Evolutionary conservation across 2,888 invertebrate genomes (phyloP), one percentile per base, ranked within the genome.

Genomic region (Mellilla xanthometata): DNA sequence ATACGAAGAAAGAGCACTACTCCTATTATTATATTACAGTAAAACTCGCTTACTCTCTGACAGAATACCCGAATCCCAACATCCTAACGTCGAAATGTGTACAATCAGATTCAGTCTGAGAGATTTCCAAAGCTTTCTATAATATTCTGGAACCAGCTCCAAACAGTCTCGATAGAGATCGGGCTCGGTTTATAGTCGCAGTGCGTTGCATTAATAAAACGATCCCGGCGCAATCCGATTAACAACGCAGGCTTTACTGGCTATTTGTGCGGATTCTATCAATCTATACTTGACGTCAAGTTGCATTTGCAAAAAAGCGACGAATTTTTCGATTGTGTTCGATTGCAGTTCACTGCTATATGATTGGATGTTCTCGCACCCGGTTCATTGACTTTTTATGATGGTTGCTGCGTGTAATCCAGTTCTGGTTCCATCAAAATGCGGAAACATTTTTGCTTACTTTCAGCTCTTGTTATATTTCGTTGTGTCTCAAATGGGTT

Each of bases 161-260:
- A 11, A 12, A 7, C 7, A 15, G 27, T 36, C 19, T 38, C 24
- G 8, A 38, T 31, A 27, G 5, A 23, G 22, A 45, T 28, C 36
- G 55, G 54, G 55, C 49, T 5, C 24, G 58, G 69, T 55, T 60
- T 61, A 64, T 57, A 62, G 57, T 49, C 39, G 56, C 49, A 53
- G 63, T 55, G 52, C 56, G 51, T 56, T 62, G 68, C 66, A 69
- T 71, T 72, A 68, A 68, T 70, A 66, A 72, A 75, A 68, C 65
- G 60, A 65, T 68, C 58, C 60, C 58, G 59, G 51, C 58, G 55
- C 54, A 72, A 76, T 69, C 72, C 68, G 73, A 73, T 76, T 68
- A 69, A 59, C 65, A 58, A 59, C 54, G 59, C 57, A 58, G 54
- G 60, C 63, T 56, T 61, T 58, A 61, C 64, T 59, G 60, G 60